Conservation (phyloP, 53 echinoderm and acorn worm species). For the Mesocentrotus franciscanus region DNA sequence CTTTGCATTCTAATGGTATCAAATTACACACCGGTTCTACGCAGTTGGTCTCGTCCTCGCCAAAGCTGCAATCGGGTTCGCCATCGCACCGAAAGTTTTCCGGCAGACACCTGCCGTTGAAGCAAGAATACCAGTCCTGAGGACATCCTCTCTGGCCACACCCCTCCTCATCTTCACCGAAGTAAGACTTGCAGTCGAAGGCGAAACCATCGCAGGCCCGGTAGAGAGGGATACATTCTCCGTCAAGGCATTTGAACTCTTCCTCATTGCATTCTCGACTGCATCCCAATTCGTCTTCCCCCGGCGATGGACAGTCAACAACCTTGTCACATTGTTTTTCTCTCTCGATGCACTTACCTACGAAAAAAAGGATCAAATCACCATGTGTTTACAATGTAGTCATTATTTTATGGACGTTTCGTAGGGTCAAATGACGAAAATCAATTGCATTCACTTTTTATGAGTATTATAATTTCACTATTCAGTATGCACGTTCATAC, state of each 20-base stretch:
- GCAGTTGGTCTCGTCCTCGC: constrained; percentile 40
- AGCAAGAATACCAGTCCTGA: constrained; percentile 29
- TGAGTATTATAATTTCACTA: too few relatives aligned
- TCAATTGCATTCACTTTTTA: too few relatives aligned
- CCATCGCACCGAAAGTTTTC: constrained; percentile 50
- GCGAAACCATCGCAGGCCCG: constrained; percentile 57
- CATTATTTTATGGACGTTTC: too few relatives aligned
- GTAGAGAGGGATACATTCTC: constrained; percentile 53
- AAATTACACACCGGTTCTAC: background rate
- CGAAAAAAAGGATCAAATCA: too few relatives aligned
- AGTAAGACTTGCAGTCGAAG: constrained; percentile 58
- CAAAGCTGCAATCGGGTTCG: constrained; percentile 53
- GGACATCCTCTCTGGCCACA: constrained; percentile 52
- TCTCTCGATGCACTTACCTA: constrained; percentile 34
- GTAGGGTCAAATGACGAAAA: too few relatives aligned
- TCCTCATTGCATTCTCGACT: constrained; percentile 45
- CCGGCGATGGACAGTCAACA: constrained; percentile 21
- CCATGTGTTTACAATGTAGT: too few relatives aligned
- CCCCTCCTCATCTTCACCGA: constrained; percentile 59
- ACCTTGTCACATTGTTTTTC: constrained; percentile 10
- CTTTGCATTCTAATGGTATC: too few relatives aligned
- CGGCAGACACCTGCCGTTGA: constrained; percentile 44
- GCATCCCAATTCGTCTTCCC: constrained; percentile 54
- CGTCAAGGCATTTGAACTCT: constrained; percentile 52
- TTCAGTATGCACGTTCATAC: too few relatives aligned